Evolutionary conservation across 2,797 vertebrate species (phyloP).

Genomic region (Falco rusticolus): DNA sequence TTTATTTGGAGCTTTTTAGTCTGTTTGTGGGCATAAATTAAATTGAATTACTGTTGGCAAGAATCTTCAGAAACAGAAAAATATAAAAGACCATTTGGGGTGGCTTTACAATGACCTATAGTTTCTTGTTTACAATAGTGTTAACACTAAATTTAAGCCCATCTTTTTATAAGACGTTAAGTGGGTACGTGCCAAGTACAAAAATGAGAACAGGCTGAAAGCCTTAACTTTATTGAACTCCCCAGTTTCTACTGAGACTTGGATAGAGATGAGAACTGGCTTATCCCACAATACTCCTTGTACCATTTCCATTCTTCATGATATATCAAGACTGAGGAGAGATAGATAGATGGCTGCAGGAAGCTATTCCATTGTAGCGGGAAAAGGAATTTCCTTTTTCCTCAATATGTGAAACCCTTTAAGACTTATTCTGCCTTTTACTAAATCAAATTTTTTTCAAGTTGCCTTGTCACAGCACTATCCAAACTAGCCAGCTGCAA

Average conservation of each 20-base stretch:
- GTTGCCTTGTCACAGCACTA: too few relatives aligned
- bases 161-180: background rate
- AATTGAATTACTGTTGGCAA: background rate
- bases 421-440: background rate
- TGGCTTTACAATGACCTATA: background rate
- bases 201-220: background rate
- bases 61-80: background rate
- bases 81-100: background rate
- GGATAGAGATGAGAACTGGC: background rate
- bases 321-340: background rate
- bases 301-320: background rate
- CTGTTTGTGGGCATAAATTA: background rate
- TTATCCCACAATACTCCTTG: background rate
- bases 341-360: background rate
- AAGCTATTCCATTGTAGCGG: background rate
- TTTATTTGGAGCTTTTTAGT: constrained; percentile 20
- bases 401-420: background rate
- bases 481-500: too few relatives aligned
- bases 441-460: background rate
- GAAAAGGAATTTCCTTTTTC: background rate
- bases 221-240: background rate
- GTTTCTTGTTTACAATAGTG: background rate
- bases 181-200: background rate
- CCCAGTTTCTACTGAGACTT: background rate
- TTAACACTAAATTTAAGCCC: background rate